Evolutionary conservation across 2,113 vertebrate species (phyloP).

Genomic region (Cyphomyrus plagiostoma): DNA sequence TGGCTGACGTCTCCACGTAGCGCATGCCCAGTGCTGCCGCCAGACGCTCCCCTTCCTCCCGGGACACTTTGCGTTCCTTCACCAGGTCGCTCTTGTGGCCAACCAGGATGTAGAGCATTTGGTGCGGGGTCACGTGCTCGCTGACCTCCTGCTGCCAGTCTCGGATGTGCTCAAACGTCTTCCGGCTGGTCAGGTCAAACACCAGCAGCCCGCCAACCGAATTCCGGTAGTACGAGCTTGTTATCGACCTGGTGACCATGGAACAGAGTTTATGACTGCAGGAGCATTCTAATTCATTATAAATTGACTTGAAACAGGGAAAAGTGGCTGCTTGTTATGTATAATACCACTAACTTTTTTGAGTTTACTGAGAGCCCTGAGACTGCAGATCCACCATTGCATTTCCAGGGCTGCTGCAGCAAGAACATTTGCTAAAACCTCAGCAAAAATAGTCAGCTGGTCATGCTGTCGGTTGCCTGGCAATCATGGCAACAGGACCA

Average conservation of each 20-base stretch:
- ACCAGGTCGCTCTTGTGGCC: slow-evolving; percentile 83
- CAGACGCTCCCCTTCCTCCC: slow-evolving; percentile 67
- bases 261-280: background rate
- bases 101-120: slow-evolving; percentile 73
- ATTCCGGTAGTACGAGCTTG: slow-evolving; percentile 81
- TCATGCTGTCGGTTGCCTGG: background rate
- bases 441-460: background rate
- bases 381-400: background rate
- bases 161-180: slow-evolving; percentile 73
- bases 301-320: background rate
- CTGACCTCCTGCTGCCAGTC: slow-evolving; percentile 76
- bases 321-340: background rate
- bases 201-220: slow-evolving; percentile 75
- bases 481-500: background rate
- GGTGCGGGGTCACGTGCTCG: slow-evolving; percentile 58
- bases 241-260: slow-evolving; percentile 69
- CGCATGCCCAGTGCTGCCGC: slow-evolving; percentile 68
- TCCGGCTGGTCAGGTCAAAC: slow-evolving; percentile 76
- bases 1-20: slow-evolving; percentile 77
- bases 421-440: background rate
- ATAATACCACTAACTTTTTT: background rate
- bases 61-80: slow-evolving; percentile 56
- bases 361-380: background rate
- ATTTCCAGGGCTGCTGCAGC: background rate
- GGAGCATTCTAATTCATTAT: background rate